Percentiles rank a stretch among this genome's conserved stretches.
Evolutionary conservation across 35 echinoderm and acorn worm species (phyloP).

Genomic region (Ophioderma brevispina): DNA sequence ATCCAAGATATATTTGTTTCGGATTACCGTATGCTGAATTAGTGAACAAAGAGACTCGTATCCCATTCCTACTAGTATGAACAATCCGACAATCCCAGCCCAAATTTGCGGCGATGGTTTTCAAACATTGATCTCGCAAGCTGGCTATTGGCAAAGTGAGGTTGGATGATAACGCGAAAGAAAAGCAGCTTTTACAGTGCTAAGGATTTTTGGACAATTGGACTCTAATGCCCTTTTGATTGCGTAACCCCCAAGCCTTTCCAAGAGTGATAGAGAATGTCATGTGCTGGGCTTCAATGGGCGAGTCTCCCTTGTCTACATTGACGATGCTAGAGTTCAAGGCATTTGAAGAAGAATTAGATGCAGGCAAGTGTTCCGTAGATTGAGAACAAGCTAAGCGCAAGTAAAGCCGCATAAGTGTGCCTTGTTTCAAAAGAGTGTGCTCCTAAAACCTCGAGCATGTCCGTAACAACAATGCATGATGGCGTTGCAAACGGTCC

Average conservation of each 20-base stretch:
- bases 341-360: not conserved
- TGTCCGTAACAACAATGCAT: not conserved
- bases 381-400: not conserved
- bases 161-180: not conserved
- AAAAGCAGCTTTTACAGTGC: constrained; percentile 20
- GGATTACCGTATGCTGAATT: constrained; percentile 24
- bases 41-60: constrained; percentile 30
- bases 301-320: not conserved
- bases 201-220: not conserved
- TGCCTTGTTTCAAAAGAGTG: constrained; percentile 1
- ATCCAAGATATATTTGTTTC: constrained; percentile 10
- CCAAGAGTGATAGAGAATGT: constrained; percentile 46
- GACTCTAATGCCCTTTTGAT: constrained; percentile 23
- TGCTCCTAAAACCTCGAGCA: constrained; percentile 26
- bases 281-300: constrained; percentile 26
- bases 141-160: constrained; percentile 61
- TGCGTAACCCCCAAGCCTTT: constrained; percentile 22
- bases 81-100: not conserved
- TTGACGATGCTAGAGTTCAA: constrained; percentile 37
- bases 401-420: constrained; percentile 25
- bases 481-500: constrained; percentile 30
- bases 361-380: not conserved
- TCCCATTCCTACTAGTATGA: constrained; percentile 34
- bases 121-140: constrained; percentile 26
- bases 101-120: constrained; percentile 38